A percentile compares a stretch with the other conserved stretches of the same genome.
Conservation (phyloP, 2,113 vertebrate species). For the Cacatua alba region DNA sequence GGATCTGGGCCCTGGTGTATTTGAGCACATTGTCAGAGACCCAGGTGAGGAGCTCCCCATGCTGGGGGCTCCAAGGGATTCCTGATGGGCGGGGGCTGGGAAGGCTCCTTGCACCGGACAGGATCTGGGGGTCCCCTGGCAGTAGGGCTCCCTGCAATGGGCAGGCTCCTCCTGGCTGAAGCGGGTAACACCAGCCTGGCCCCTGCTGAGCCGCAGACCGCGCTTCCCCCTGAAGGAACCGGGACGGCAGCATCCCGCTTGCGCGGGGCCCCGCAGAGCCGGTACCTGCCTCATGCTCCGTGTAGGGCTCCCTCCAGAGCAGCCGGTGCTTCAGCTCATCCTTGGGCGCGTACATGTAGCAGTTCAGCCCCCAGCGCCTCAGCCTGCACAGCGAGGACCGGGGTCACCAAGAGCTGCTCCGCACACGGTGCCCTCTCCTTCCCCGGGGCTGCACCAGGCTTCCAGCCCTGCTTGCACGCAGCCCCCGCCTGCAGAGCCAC, state of each 20-base stretch:
- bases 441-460: neutral
- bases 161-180: neutral
- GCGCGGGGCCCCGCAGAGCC: neutral
- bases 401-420: neutral
- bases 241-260: neutral
- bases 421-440: neutral
- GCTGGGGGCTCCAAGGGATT: neutral
- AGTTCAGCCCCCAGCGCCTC: constrained; percentile 78
- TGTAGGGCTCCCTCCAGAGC: constrained; percentile 88
- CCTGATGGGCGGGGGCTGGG: neutral
- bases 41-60: neutral
- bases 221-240: accelerated
- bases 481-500: accelerated
- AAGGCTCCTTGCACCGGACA: neutral
- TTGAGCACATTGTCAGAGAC: neutral
- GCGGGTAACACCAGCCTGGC: neutral
- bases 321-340: constrained; percentile 89
- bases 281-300: constrained; percentile 84
- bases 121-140: neutral
- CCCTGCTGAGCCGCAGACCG: neutral
- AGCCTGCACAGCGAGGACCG: constrained; percentile 36
- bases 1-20: too few species aligned
- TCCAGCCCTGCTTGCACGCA: neutral
- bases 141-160: neutral
- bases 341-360: constrained; percentile 87